Percentiles rank a stretch among this genome's conserved stretches.
Evolutionary conservation across 2,113 vertebrate species (phyloP).

Genomic region (Oxygymnocypris stewartii): DNA sequence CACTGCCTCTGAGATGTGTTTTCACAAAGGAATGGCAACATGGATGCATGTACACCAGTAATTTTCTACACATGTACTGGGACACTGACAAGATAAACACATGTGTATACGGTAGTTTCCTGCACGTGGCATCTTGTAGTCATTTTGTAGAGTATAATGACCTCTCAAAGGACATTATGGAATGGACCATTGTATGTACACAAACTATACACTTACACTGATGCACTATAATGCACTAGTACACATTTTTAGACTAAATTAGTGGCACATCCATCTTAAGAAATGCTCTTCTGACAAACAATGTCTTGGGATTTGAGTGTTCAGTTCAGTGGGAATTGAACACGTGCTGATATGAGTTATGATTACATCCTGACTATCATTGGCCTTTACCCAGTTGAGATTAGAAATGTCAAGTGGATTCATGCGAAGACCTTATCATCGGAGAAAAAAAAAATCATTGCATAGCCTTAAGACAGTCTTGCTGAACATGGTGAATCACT

Average conservation of each 20-base stretch:
- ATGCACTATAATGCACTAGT: neutral
- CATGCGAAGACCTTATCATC: constrained; percentile 54
- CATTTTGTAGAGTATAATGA: constrained; percentile 10
- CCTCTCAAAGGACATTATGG: neutral
- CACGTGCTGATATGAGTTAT: constrained; percentile 18
- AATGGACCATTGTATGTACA: neutral
- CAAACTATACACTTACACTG: neutral
- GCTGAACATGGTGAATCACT: constrained; percentile 65
- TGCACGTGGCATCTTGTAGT: neutral
- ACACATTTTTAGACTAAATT: neutral
- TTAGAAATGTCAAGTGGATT: constrained; percentile 49
- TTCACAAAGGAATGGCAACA: constrained; percentile 21
- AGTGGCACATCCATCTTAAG: neutral
- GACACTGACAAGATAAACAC: neutral
- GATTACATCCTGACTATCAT: neutral
- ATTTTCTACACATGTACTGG: constrained; percentile 1
- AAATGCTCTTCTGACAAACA: neutral
- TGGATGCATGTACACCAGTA: neutral
- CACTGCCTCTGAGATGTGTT: constrained; percentile 16
- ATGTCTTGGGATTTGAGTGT: neutral
- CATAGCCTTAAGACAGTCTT: constrained; percentile 65
- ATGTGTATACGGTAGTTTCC: neutral
- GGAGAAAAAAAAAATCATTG: constrained; percentile 50
- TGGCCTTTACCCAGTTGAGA: constrained; percentile 45
- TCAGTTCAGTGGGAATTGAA: neutral